A percentile compares a stretch with the other conserved stretches of the same genome.
Conservation (phyloP, 2,888 invertebrate species). For the Parnassius orleans region DNA sequence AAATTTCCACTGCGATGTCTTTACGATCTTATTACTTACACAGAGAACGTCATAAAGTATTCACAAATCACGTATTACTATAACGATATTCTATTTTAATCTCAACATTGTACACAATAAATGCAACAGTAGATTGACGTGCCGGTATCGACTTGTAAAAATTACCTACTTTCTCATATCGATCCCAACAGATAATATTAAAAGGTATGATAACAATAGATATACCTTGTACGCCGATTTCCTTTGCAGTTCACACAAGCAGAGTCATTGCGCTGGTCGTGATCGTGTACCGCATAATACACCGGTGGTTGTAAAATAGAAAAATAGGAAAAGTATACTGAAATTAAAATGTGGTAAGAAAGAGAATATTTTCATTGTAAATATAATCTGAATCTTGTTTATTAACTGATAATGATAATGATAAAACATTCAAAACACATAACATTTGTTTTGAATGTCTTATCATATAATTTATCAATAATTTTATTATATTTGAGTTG, state of each 20-base stretch:
- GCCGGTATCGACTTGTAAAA: slow-evolving; percentile 5
- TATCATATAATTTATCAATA: no score
- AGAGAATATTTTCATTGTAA: neutral
- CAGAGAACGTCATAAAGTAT: slow-evolving; percentile 7
- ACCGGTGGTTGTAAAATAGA: slow-evolving; percentile 10
- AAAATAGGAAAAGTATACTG: neutral
- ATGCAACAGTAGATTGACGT: neutral
- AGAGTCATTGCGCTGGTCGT: slow-evolving; percentile 15
- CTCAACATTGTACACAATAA: neutral
- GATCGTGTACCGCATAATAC: slow-evolving; percentile 14
- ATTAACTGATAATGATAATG: no score
- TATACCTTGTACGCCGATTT: slow-evolving; percentile 12
- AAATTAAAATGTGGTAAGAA: slow-evolving; percentile 31
- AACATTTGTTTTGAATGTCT: no score
- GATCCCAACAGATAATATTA: slow-evolving; percentile 20
- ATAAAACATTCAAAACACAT: no score
- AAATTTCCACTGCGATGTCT: slow-evolving; percentile 33
- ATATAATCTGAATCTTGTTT: no score
- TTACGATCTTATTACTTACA: slow-evolving; percentile 15
- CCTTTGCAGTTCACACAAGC: slow-evolving; percentile 14
- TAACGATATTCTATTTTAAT: slow-evolving; percentile 3
- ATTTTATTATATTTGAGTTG: no score
- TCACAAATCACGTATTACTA: slow-evolving; percentile 10
- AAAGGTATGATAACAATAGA: slow-evolving; percentile 19
- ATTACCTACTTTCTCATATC: slow-evolving; percentile 8